These are phyloP conservation scores for Apamea epomidion DNA, from an alignment of 2,888 invertebrate genomes.

Conservation along the genomic window DNA sequence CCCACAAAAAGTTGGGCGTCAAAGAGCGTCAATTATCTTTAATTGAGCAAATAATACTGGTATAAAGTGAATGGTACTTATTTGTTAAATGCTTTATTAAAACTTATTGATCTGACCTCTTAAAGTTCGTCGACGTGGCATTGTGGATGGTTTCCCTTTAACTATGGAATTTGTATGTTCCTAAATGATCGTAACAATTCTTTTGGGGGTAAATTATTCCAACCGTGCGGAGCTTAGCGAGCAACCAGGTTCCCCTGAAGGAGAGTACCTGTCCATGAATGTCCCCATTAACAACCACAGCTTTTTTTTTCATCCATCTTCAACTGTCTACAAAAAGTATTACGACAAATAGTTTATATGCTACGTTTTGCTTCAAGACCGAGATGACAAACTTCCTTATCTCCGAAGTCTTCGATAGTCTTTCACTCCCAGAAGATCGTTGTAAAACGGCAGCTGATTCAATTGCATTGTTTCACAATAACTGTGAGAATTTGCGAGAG, in stretches of 20 bases:
- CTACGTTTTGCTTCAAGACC: not conserved
- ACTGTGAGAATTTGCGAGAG: slow-evolving; percentile 40
- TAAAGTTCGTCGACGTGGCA: slow-evolving; percentile 6
- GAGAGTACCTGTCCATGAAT: too few species aligned
- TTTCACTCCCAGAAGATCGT: not conserved
- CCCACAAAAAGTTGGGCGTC: not conserved
- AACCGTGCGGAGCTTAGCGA: too few species aligned
- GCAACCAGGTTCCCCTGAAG: not conserved
- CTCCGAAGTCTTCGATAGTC: slow-evolving; percentile 3
- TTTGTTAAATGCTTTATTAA: not conserved
- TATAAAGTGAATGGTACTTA: not conserved
- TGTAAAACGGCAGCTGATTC: not conserved
- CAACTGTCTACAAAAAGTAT: not conserved
- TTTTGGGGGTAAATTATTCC: not conserved
- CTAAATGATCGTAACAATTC: not conserved
- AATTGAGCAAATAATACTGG: slow-evolving; percentile 1
- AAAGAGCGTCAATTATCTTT: not conserved
- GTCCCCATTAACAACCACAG: not conserved
- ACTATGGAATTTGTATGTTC: not conserved
- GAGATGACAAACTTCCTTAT: not conserved
- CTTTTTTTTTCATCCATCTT: too few species aligned
- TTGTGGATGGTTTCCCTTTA: not conserved
- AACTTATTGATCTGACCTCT: slow-evolving; percentile 2
- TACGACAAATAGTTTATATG: not conserved
- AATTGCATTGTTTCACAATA: slow-evolving; percentile 31